phyloP scores from a whole-genome alignment of 1,140 invertebrate species.

The Heliconius congener region DNA sequence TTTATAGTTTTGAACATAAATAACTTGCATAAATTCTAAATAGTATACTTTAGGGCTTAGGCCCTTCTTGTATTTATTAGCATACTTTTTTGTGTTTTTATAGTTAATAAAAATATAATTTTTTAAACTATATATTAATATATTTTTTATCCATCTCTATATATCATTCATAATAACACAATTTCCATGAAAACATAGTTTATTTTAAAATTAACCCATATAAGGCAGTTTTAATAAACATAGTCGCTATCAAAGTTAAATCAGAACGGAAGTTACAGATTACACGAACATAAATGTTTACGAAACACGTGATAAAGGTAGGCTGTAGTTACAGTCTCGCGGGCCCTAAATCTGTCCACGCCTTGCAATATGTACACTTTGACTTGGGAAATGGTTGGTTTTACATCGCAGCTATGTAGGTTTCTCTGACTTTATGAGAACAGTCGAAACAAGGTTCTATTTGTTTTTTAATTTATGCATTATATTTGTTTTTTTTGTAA shows the following conservation, averaged over 20 bases:
- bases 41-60: too few species aligned
- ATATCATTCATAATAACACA: too few species aligned
- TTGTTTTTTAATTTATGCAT: too few species aligned
- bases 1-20: too few species aligned
- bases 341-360: slow-evolving; percentile 24
- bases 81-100: too few species aligned
- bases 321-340: slow-evolving; percentile 1
- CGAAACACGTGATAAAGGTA: slow-evolving; percentile 18
- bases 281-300: slow-evolving; percentile 22
- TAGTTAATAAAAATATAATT: too few species aligned
- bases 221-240: slow-evolving; percentile 15
- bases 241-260: slow-evolving; percentile 10
- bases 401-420: not conserved
- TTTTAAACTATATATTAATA: too few species aligned
- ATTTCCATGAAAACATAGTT: not conserved
- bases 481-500: too few species aligned
- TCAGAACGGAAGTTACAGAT: slow-evolving; percentile 25
- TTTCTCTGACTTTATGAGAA: not conserved
- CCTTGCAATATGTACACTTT: slow-evolving; percentile 4
- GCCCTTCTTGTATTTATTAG: too few species aligned
- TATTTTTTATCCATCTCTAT: too few species aligned
- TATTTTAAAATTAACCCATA: not conserved
- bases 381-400: not conserved
- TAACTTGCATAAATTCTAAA: too few species aligned
- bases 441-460: too few species aligned